These are phyloP conservation scores for Pitta sordida DNA, from an alignment of 2,113 vertebrate species.

Conservation along the genomic window DNA sequence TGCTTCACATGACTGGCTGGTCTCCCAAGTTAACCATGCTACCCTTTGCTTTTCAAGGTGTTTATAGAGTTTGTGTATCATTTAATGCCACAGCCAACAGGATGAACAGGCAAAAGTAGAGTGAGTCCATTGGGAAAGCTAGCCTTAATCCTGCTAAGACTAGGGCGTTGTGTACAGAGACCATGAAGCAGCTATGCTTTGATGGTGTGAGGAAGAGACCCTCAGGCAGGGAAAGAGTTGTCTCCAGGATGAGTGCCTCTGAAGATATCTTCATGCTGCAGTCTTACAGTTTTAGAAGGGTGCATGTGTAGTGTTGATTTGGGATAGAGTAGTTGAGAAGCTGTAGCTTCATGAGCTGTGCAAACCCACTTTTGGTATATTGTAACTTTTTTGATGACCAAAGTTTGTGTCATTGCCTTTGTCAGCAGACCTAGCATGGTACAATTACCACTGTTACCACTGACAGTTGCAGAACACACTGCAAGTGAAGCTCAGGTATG, in stretches of 20 bases:
- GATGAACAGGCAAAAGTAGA: neutral
- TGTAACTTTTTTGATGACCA: neutral
- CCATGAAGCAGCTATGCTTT: neutral
- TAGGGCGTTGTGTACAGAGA: neutral
- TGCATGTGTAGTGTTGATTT: neutral
- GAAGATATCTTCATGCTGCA: neutral
- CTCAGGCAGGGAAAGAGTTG: neutral
- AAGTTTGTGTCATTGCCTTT: neutral
- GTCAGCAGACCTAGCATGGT: neutral
- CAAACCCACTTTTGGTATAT: neutral
- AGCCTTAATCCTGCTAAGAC: neutral
- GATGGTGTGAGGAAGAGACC: neutral
- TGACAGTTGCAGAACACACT: neutral
- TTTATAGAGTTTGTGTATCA: neutral
- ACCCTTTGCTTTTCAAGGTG: neutral
- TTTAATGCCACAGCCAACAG: neutral
- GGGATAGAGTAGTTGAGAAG: neutral
- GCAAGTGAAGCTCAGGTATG: neutral
- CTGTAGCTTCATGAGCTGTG: neutral
- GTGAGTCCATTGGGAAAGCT: neutral
- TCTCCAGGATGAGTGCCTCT: neutral
- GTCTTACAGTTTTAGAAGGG: neutral
- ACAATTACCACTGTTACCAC: neutral
- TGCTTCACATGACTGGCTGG: neutral
- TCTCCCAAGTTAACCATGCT: neutral